A percentile compares a stretch with the other conserved stretches of the same genome.
These are phyloP conservation scores for Lordiphosa mommai DNA, from an alignment of 1,140 invertebrate species.

Conservation along the genomic window DNA sequence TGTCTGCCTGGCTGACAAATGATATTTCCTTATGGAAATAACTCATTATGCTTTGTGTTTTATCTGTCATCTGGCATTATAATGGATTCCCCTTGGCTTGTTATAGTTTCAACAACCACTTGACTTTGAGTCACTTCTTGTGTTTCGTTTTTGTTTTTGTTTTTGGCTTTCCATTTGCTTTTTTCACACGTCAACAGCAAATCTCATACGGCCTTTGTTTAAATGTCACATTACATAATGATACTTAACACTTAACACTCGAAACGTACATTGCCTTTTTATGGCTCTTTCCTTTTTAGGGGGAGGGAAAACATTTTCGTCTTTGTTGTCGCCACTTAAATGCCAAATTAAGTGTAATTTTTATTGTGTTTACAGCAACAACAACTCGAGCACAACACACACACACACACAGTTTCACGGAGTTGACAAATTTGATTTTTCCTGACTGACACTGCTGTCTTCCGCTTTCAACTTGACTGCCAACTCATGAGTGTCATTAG, in stretches of 20 bases:
- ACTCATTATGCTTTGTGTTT: slow-evolving; percentile 22
- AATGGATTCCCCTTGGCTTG: slow-evolving; percentile 8
- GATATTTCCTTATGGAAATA: slow-evolving; percentile 55
- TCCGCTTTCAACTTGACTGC: neutral
- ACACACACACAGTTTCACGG: slow-evolving; percentile 9
- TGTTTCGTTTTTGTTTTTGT: slow-evolving; percentile 11
- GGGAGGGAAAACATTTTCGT: slow-evolving; percentile 14
- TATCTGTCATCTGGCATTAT: slow-evolving; percentile 27
- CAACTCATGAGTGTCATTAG: slow-evolving; percentile 36
- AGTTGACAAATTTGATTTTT: slow-evolving; percentile 74
- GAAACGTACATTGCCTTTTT: slow-evolving; percentile 38
- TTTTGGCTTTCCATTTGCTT: slow-evolving; percentile 27
- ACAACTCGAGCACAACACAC: slow-evolving; percentile 17
- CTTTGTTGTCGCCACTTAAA: slow-evolving; percentile 62
- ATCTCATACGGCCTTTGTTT: slow-evolving; percentile 52
- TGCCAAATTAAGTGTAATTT: slow-evolving; percentile 76
- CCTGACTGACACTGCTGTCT: slow-evolving; percentile 34
- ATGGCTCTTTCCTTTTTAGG: slow-evolving; percentile 28
- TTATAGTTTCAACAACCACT: slow-evolving; percentile 52
- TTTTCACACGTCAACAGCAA: slow-evolving; percentile 46
- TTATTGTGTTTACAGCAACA: slow-evolving; percentile 64
- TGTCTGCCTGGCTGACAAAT: slow-evolving; percentile 42
- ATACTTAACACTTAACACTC: slow-evolving; percentile 51
- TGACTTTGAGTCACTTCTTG: slow-evolving; percentile 29
- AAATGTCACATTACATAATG: slow-evolving; percentile 70